phyloP scores from a whole-genome alignment of 2,113 vertebrate species.

The Hyla sarda region DNA sequence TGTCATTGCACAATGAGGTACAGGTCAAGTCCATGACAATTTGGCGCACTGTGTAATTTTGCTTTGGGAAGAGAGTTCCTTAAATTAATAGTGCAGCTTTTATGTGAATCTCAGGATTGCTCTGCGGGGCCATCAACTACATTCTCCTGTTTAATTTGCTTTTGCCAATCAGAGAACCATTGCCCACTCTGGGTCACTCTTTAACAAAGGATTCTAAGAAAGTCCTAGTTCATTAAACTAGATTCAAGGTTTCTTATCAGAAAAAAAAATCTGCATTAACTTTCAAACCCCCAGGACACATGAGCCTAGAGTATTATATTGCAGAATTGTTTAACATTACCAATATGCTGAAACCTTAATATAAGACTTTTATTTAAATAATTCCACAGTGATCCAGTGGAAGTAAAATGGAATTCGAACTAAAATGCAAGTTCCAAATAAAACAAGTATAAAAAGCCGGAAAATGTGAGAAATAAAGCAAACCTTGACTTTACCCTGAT shows the following conservation, averaged over 20 bases:
- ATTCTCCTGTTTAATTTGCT: conserved; percentile 49
- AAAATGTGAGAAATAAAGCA: background rate
- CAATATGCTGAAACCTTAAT: background rate
- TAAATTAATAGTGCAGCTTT: conserved; percentile 50
- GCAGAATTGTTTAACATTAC: background rate
- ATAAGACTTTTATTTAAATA: background rate
- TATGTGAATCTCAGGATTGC: conserved; percentile 22
- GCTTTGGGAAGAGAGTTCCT: conserved; percentile 40
- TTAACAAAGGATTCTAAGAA: conserved; percentile 37
- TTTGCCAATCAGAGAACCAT: conserved; percentile 35
- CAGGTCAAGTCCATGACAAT: conserved; percentile 54
- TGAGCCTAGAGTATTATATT: background rate
- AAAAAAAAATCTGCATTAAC: background rate
- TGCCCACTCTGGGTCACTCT: conserved; percentile 39
- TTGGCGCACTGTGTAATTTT: conserved; percentile 49
- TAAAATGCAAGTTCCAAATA: no score
- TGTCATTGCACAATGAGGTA: conserved; percentile 52
- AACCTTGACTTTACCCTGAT: background rate
- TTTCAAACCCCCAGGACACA: background rate
- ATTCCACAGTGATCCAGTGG: background rate
- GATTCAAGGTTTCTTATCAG: background rate
- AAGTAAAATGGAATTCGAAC: background rate
- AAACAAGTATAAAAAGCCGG: background rate
- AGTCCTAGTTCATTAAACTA: conserved; percentile 41
- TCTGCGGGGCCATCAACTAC: conserved; percentile 34